Percentiles rank a stretch among this genome's conserved stretches.
Conservation (phyloP, 2,797 vertebrate species). For the Rhinichthys osculus region DNA sequence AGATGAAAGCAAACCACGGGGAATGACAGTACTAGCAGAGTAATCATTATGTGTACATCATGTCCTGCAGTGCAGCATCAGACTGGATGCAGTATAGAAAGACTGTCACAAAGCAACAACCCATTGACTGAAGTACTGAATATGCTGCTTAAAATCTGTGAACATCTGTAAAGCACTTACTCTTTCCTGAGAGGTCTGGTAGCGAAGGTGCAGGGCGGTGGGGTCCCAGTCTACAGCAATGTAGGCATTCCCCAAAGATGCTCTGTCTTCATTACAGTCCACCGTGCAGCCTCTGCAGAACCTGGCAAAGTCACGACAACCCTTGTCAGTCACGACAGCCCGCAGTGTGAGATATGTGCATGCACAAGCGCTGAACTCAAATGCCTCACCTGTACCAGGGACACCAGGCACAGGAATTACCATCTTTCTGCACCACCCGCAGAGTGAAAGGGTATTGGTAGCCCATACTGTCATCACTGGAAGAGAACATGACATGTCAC, state of each 20-base stretch:
- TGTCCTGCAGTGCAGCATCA: background rate
- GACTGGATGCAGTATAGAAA: background rate
- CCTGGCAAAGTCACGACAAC: conserved; percentile 70
- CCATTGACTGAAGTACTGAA: background rate
- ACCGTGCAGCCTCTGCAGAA: conserved; percentile 96
- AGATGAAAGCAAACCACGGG: conserved; percentile 23
- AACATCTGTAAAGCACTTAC: conserved; percentile 73
- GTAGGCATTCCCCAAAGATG: conserved; percentile 89
- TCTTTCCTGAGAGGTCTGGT: conserved; percentile 98
- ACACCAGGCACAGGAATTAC: conserved; percentile 96
- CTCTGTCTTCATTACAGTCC: conserved; percentile 91
- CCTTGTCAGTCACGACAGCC: conserved; percentile 25
- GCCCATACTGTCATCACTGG: conserved; percentile 97
- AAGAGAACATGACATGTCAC: conserved; percentile 29
- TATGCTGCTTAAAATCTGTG: background rate
- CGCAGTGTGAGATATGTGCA: background rate
- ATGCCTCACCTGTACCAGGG: conserved; percentile 94
- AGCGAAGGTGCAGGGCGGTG: conserved; percentile 95
- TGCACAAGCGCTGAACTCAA: background rate
- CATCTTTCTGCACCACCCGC: conserved; percentile 94
- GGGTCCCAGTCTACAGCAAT: conserved; percentile 99
- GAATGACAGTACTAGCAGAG: conserved; percentile 1
- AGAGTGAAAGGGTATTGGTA: conserved; percentile 98
- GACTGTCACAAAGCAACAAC: background rate
- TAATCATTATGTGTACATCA: conserved; percentile 2